Base-by-base conservation (phyloP, 2,797 vertebrate genomes). In the Ctenosaura bakeri region DNA sequence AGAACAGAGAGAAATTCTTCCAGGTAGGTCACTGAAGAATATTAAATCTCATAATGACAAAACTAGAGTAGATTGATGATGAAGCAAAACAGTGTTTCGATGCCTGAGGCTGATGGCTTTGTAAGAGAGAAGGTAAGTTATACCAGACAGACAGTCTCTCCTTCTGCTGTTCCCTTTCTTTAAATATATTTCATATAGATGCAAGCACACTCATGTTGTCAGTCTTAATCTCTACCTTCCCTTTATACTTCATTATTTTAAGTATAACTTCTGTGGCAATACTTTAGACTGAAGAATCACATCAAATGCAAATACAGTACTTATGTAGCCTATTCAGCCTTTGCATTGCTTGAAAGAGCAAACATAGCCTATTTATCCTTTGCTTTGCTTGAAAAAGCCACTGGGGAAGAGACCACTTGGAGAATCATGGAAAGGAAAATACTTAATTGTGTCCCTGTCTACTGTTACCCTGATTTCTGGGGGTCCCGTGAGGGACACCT, bases 161-260 rank as follows among this genome's bases (percentile, higher is more conserved):
- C 42, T 8, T 35, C 66, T 89, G 91, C 81, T 91, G 94, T 82
- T 0, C 0, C 81, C 66, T 3, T 92, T 87, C 91, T 91, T 88
- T 92, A 91, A 93, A 89, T 71, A 56, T 93, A 94, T 93, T 87
- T 90, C 86, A 20, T 89, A 87, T 93, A 95, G 94, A 94, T 93
- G 94, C 94, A 94, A 64, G 35, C 4, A 74, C 16, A 46, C 18
- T 22, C 22, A 46, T 4, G 35, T 38, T 56, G 22, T 26, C 2
- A 22, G 38, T 54, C 24, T 89, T 29, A 74, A 3, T 76, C 29
- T 73, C 38, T 77, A 38, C 52, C 50, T 85, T 66, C 32, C 56
- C 80, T 52, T 6, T n/a, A n/a, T 59, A 13, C n/a, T 64, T 69
- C 6, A 56, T 5, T 85, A 1, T 69, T 85, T 66, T 22, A 83